Evolutionary conservation across 2,797 vertebrate species (phyloP), one percentile per base, ranked within the genome.

Genomic region (Neostethus bicornis): DNA sequence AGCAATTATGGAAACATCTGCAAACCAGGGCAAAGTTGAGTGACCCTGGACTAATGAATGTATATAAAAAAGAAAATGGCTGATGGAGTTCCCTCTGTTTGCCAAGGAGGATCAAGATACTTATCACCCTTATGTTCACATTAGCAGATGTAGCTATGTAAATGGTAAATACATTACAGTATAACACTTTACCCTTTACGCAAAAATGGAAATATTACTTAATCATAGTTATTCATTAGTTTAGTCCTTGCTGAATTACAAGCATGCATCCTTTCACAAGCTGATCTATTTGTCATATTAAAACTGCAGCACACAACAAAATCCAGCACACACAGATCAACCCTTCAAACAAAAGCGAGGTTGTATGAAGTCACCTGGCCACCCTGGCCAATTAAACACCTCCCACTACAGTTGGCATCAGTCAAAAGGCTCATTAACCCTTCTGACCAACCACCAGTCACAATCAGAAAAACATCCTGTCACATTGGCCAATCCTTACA

Each of bases 381-480:
- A 84, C 84, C 70, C 74, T 61, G 85, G 85, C 91, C 91, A 92
- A 93, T 93, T 92, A 92, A 92, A 92, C 91, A 92, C 91, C 92
- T 93, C 92, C 92, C 89, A 93, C 92, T 57, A 81, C 29, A 66
- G 77, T 82, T 85, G 80, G 79, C 77, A 87, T 90, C 83, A 87
- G 84, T 91, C 87, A 89, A 87, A 89, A 91, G 89, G 87, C 92
- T 92, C 86, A 92, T 93, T 93, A 93, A 93, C 92, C 91, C 86
- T 84, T 80, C 86, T 91, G 91, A 92, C 91, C 90, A 93, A 92
- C 88, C 86, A 89, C 75, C 79, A 83, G 85, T 80, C 78, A 76
- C 84, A 83, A 81, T 81, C 86, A 74, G 74, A 83, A 81, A 83
- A 89, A 81, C 84, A 81, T 82, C 69, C 58, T 55, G 37, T 77